Evolutionary conservation across 2,797 vertebrate genomes (phyloP).

Genomic region (Zenarchopterus dispar): DNA sequence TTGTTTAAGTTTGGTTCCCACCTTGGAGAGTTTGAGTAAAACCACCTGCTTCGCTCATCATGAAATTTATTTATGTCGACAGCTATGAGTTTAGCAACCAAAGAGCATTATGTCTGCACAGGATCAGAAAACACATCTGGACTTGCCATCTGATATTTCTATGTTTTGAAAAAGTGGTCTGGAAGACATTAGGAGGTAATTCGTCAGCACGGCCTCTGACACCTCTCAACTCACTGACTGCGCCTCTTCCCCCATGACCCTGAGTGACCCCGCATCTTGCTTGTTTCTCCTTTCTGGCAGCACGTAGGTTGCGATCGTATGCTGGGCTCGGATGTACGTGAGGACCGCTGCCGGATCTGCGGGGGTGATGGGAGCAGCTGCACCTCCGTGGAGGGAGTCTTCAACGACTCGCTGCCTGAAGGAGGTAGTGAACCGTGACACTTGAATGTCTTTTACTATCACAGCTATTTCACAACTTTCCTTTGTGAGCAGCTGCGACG

Average conservation of each 20-base stretch:
- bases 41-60: conserved; percentile 73
- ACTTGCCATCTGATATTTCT: conserved; percentile 71
- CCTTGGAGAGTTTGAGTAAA: conserved; percentile 64
- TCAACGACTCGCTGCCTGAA: conserved; percentile 90
- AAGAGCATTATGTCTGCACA: conserved; percentile 69
- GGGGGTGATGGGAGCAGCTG: conserved; percentile 94
- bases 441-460: not conserved
- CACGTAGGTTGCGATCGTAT: conserved; percentile 96
- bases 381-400: conserved; percentile 90
- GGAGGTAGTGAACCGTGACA: conserved; percentile 81
- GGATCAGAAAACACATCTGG: conserved; percentile 75
- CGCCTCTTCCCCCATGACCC: conserved; percentile 57
- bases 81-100: conserved; percentile 69
- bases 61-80: conserved; percentile 72
- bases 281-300: conserved; percentile 71
- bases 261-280: conserved; percentile 39
- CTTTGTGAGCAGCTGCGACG: conserved; percentile 6
- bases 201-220: conserved; percentile 61
- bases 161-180: conserved; percentile 69
- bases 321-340: conserved; percentile 91
- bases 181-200: conserved; percentile 72
- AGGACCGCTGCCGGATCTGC: conserved; percentile 94
- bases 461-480: not conserved
- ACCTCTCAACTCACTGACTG: conserved; percentile 60
- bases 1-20: conserved; percentile 65